Evolutionary conservation across 2,888 invertebrate genomes (phyloP).

Genomic region (Drosophila koepferae): DNA sequence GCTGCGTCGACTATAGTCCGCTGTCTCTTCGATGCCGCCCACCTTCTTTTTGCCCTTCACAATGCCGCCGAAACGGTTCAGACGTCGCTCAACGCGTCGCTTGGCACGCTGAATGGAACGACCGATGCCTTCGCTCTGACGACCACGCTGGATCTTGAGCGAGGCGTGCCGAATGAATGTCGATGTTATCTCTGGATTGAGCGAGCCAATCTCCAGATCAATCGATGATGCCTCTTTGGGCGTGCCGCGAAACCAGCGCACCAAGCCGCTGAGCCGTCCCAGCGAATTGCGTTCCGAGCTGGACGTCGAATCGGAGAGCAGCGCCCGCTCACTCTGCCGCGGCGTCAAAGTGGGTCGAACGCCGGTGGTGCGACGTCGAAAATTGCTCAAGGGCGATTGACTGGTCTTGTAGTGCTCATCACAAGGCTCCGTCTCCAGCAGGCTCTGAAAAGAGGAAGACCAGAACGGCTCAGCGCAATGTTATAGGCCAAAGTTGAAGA

Average conservation of each 20-base stretch:
- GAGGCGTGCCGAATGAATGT: conserved; percentile 87
- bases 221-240: conserved; percentile 86
- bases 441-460: conserved; percentile 87
- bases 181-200: conserved; percentile 87
- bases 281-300: conserved; percentile 85
- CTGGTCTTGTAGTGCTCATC: conserved; percentile 91
- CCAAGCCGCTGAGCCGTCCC: conserved; percentile 90
- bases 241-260: conserved; percentile 88
- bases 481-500: neutral
- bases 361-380: conserved; percentile 88
- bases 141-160: conserved; percentile 84
- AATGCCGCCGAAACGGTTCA: conserved; percentile 93
- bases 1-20: conserved; percentile 92
- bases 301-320: conserved; percentile 87
- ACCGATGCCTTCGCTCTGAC: conserved; percentile 86
- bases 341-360: conserved; percentile 89
- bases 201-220: conserved; percentile 86
- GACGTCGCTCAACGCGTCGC: conserved; percentile 94
- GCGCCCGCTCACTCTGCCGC: conserved; percentile 92
- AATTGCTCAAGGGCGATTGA: conserved; percentile 92
- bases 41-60: conserved; percentile 95
- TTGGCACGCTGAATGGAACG: conserved; percentile 92
- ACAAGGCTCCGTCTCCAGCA: conserved; percentile 91
- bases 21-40: conserved; percentile 94
- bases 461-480: conserved; percentile 21